A percentile compares a stretch with the other conserved stretches of the same genome.
Conservation (phyloP, 2,888 invertebrate genomes). For the Acanthosepion pharaonis region DNA sequence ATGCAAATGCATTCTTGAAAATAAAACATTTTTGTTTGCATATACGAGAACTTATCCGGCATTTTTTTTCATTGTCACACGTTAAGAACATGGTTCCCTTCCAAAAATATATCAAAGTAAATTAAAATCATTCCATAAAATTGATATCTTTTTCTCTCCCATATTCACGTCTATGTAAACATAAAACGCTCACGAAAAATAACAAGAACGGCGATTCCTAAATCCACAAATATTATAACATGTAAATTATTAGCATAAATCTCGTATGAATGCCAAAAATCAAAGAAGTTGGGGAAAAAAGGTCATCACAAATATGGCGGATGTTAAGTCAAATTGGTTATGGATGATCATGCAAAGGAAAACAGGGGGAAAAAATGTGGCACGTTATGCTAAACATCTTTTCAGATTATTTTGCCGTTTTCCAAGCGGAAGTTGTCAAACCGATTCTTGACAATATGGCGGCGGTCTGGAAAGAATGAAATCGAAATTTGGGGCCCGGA, state of each 20-base stretch:
- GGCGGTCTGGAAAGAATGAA: background rate
- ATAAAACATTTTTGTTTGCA: background rate
- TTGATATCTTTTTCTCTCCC: background rate
- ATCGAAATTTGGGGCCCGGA: background rate
- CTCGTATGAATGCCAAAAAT: background rate
- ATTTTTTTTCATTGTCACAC: background rate
- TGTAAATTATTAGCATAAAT: background rate
- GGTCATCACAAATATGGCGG: background rate
- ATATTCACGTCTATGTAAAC: slow-evolving; percentile 18
- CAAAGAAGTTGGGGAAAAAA: background rate
- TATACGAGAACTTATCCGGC: background rate
- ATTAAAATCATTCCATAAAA: background rate
- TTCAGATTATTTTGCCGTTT: background rate
- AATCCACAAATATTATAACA: background rate
- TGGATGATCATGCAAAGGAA: background rate
- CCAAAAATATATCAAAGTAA: background rate
- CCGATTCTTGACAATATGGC: background rate
- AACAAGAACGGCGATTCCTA: background rate
- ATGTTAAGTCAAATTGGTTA: background rate
- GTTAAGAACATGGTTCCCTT: background rate
- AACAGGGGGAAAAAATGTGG: background rate
- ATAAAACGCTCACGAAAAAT: background rate
- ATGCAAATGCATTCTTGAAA: background rate
- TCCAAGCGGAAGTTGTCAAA: background rate
- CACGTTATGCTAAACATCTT: background rate